Evolutionary conservation across 2,888 invertebrate species (phyloP), one percentile per base, ranked within the genome.

Genomic region (Agonopterix heracliana): DNA sequence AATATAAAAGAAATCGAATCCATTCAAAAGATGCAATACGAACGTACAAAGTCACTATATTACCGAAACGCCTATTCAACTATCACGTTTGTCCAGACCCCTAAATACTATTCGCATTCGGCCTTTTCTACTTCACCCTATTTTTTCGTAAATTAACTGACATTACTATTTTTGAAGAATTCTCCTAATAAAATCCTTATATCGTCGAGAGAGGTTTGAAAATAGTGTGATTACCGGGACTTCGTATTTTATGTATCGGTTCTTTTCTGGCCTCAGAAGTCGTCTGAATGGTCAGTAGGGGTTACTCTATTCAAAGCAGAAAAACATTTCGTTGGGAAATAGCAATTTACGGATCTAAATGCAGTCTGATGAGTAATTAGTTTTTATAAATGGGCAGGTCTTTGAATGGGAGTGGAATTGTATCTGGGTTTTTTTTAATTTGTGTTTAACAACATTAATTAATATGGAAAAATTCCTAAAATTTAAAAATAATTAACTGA

Each of bases 321-420:
- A 68, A 67, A 66, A 61, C 59, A 59, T 61, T 60, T 56, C 53
- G 54, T 47, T 56, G 63, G 71, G 72, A 75, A 72, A 71, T 69
- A 57, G 64, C 72, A 65, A 71, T 74, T 76, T 73, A 64, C 66
- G 57, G 57, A 61, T 66, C 65, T 69, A 69, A 73, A 72, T 70
- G 65, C 67, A 63, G 57, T 55, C 54, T 69, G 68, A 71, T 72
- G 70, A 70, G 65, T 69, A 66, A 65, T 63, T 66, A 60, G 63
- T 59, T 57, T 57, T 60, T 57, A 54, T 56, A 59, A 65, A 59
- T 54, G 59, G 52, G 41, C 11, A 11, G 10, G 58, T 56, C 48
- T 57, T 60, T 57, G 48, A 46, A 51, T 50, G 52, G 48, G 41
- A 12, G 12, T 35, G 8, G 36, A 53, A 59, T 58, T 55, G 48